Evolutionary conservation across 2,888 invertebrate genomes (phyloP).

Genomic region (Aleiodes alternator): DNA sequence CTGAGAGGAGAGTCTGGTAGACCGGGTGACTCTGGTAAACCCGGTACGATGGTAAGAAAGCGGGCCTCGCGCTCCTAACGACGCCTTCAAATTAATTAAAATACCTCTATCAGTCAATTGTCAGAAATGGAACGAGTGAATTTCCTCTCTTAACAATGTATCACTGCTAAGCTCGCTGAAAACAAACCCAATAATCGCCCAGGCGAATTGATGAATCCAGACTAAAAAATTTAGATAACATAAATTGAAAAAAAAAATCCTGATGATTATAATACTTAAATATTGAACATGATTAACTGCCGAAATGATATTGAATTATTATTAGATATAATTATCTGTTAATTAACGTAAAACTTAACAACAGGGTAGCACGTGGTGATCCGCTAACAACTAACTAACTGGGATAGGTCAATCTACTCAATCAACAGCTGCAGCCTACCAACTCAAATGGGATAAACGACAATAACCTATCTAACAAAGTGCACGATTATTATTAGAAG

Average conservation of each 20-base stretch:
- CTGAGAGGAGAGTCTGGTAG: constrained; percentile 86
- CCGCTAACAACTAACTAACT: constrained; percentile 71
- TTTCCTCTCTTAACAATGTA: constrained; percentile 51
- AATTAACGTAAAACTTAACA: constrained; percentile 59
- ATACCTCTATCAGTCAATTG: constrained; percentile 68
- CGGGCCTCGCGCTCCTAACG: constrained; percentile 71
- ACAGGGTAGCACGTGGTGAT: constrained; percentile 71
- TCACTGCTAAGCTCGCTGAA: constrained; percentile 45
- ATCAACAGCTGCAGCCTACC: constrained; percentile 40
- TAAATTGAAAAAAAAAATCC: background rate
- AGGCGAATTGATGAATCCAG: constrained; percentile 18
- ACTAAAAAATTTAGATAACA: background rate
- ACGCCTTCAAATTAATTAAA: constrained; percentile 63
- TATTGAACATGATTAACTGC: background rate
- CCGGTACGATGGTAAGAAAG: constrained; percentile 86
- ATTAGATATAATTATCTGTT: too few relatives aligned
- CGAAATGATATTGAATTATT: too few relatives aligned
- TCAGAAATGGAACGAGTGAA: constrained; percentile 42
- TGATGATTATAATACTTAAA: background rate
- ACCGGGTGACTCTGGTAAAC: constrained; percentile 84
- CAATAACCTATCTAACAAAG: constrained; percentile 70
- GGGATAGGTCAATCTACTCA: constrained; percentile 64
- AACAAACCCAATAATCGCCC: constrained; percentile 38
- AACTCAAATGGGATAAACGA: constrained; percentile 61
- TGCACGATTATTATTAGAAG: constrained; percentile 53